These are phyloP conservation scores for Larimichthys polyactis DNA, from an alignment of 2,113 vertebrate species.

Conservation along the genomic window DNA sequence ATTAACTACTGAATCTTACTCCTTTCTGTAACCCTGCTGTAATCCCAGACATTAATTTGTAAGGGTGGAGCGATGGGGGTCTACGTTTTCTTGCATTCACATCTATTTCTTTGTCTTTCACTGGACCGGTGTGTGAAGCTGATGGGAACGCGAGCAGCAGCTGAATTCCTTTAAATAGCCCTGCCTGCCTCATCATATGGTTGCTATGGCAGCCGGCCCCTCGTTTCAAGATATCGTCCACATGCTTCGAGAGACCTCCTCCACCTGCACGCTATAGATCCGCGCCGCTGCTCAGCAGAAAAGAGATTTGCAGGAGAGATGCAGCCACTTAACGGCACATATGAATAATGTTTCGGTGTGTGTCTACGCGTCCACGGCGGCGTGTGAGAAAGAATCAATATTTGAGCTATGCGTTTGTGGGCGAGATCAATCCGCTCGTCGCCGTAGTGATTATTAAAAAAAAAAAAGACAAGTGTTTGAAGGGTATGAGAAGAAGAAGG, in stretches of 20 bases:
- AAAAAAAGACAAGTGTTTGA: conserved; percentile 2
- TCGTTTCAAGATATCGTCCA: conserved; percentile 80
- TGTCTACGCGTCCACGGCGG: background rate
- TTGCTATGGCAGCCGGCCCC: conserved; percentile 82
- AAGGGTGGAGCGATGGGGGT: conserved; percentile 9
- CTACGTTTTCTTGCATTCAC: conserved; percentile 42
- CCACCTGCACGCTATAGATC: conserved; percentile 75
- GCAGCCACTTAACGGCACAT: conserved; percentile 44
- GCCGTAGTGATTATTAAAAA: background rate
- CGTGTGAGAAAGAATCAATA: conserved; percentile 51
- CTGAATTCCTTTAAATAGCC: conserved; percentile 85
- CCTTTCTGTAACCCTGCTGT: background rate
- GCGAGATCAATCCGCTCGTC: conserved; percentile 30
- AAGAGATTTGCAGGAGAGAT: conserved; percentile 9
- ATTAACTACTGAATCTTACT: background rate
- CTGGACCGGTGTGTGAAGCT: conserved; percentile 72
- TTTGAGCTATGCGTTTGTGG: conserved; percentile 14
- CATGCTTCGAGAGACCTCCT: conserved; percentile 66
- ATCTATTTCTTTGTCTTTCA: conserved; percentile 69
- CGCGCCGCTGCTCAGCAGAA: conserved; percentile 22
- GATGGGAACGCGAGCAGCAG: conserved; percentile 71
- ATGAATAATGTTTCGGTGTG: conserved; percentile 42
- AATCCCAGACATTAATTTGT: background rate
- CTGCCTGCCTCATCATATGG: conserved; percentile 82
- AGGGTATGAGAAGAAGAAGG: background rate